These are phyloP conservation scores for Argopecten irradians DNA, from an alignment of 1,140 invertebrate species.

Conservation along the genomic window DNA sequence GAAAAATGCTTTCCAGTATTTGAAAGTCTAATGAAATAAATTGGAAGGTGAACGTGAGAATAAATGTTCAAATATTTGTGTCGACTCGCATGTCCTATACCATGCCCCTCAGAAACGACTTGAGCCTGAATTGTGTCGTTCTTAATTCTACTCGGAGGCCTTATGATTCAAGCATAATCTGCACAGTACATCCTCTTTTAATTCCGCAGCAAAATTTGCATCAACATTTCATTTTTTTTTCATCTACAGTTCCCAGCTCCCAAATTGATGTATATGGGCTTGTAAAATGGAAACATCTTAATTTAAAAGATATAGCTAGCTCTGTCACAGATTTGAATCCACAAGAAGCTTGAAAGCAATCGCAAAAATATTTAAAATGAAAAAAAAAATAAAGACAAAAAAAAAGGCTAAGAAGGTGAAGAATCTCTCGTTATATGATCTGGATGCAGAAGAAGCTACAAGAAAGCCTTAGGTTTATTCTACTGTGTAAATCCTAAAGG, in stretches of 20 bases:
- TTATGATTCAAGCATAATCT: constrained; percentile 8
- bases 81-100: neutral
- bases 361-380: neutral
- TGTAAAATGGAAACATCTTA: constrained; percentile 23
- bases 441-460: constrained; percentile 1
- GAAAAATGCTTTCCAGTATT: neutral
- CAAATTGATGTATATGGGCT: constrained; percentile 14
- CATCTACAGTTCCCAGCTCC: neutral
- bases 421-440: neutral
- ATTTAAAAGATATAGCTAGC: neutral
- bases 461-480: neutral
- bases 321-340: neutral
- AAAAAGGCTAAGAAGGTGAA: too few species aligned
- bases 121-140: constrained; percentile 6
- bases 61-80: neutral
- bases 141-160: neutral
- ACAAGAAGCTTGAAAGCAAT: neutral
- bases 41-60: neutral
- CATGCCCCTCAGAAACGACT: neutral
- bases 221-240: neutral
- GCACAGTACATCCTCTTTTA: neutral
- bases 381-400: too few species aligned
- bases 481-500: neutral
- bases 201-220: neutral
- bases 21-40: neutral